Evolutionary conservation across 2,113 vertebrate genomes (phyloP), one percentile per base, ranked within the genome.

Genomic region (Bagarius yarrelli): DNA sequence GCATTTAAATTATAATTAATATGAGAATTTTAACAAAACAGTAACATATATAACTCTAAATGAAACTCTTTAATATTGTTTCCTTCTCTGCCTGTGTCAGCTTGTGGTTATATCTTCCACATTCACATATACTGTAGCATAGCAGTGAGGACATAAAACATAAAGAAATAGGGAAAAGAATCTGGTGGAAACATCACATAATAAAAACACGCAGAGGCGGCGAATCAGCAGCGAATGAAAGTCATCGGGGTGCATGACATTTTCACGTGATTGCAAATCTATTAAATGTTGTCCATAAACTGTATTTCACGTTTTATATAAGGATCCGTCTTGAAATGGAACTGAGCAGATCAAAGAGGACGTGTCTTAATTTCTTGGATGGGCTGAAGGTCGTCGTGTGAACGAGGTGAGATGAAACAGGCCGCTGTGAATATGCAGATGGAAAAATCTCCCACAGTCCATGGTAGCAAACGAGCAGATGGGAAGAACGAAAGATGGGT

Each of bases 281-380:
- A 30, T 36, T 47, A 57, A 76, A 57, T 14, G n/a, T 76, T 44
- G 34, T 23, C 36, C 25, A 3, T 23, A 59, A 47, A 50, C 13
- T 57, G 32, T 23, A 27, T 34, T 64, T 61, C 79, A 9, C 15
- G 57, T 70, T 80, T n/a, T n/a, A n/a, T n/a, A n/a, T n/a, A 60
- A 60, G 15, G 69, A 61, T 34, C 40, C 15, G 47, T 18, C 80
- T 30, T 53, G 52, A 23, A 69, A 67, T 23, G 80, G 61, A 40
- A 57, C 18, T 32, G 66, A 56, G 9, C 19, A 44, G 34, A 81
- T 81, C 50, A 81, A 69, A 81, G 80, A 61, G 52, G 55, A 70
- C 81, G 27, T 27, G 63, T 70, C 81, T 82, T 82, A 40, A 82
- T 82, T 82, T 82, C 52, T 32, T 60, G 73, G 73, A 53, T 11